phyloP scores from a whole-genome alignment of 1,140 invertebrate genomes.

The Microplitis demolitor region DNA sequence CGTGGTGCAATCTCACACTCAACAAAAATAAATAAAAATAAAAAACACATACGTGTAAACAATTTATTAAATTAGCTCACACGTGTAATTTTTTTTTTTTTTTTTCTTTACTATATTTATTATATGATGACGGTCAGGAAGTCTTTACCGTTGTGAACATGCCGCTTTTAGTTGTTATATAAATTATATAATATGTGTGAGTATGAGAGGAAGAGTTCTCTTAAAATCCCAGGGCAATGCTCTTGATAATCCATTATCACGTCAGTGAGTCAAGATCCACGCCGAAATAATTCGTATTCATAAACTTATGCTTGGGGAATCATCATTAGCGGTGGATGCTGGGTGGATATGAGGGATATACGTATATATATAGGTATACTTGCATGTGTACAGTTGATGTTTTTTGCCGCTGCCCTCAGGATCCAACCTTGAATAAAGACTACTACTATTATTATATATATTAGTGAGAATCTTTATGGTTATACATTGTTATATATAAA shows the following conservation, averaged over 20 bases:
- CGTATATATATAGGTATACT: neutral
- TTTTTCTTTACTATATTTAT: no score
- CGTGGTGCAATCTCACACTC: no score
- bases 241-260: constrained; percentile 44
- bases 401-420: constrained; percentile 28
- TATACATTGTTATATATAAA: no score
- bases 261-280: constrained; percentile 28
- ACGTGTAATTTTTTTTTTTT: no score
- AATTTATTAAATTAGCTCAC: no score
- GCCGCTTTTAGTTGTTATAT: neutral
- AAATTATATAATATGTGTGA: neutral
- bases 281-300: constrained; percentile 45
- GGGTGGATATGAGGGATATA: neutral
- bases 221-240: constrained; percentile 9
- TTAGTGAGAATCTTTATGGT: no score
- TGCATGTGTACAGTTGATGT: constrained; percentile 9
- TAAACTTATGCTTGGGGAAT: constrained; percentile 30
- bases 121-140: no score
- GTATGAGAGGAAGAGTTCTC: neutral
- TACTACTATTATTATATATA: no score
- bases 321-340: constrained; percentile 38
- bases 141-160: no score
- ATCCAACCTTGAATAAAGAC: no score
- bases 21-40: no score
- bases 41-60: no score